Base-by-base conservation (phyloP, 2,888 invertebrate genomes). In the Watsonalla binaria region DNA sequence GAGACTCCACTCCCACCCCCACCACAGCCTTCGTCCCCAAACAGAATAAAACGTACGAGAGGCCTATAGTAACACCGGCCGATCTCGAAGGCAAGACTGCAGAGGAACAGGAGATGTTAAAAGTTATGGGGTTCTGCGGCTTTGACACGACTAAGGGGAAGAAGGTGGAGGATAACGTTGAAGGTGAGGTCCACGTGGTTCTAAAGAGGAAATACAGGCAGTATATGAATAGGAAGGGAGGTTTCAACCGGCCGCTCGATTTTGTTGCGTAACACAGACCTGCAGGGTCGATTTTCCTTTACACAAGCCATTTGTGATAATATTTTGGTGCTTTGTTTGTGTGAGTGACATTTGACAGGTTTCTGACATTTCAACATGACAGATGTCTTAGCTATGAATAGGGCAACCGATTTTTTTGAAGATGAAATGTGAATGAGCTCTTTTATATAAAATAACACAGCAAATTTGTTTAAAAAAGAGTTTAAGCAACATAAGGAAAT, bases 141-240 rank as follows among this genome's bases (percentile, higher is more conserved):
- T 99, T 99, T 84, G 97, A 98, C 78, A 94, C 97, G 0, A 99
- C 99, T 0, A 99, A 99, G 92, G 97, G 97, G 69, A 98, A 98
- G 86, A 96, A 97, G 89, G 98, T 99, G 0, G 95, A 96, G 0
- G 98, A 97, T 37, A 99, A 99, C 79, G 96, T 98, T 70, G 94
- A 94, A 53, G 98, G 98, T n/a, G 96, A 95, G 35, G 98, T 98
- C 61, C 98, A 99, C 82, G 97, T 99, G 55, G 97, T 98, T 60
- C 93, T 98, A 58, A 98, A 99, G 90, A 92, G 99, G 70, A 97
- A 98, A 89, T 99, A 98, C 84, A 94, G 99, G 70, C 99, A 99
- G 89, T 99, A 99, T 81, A 99, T 99, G 99, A 99, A 99, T 87
- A 93, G 99, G 60, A 98, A 98, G 86, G 99, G 99, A 61, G 99